Evolutionary conservation across 1,140 invertebrate genomes (phyloP).

Genomic region (Bathynomus jamesi): DNA sequence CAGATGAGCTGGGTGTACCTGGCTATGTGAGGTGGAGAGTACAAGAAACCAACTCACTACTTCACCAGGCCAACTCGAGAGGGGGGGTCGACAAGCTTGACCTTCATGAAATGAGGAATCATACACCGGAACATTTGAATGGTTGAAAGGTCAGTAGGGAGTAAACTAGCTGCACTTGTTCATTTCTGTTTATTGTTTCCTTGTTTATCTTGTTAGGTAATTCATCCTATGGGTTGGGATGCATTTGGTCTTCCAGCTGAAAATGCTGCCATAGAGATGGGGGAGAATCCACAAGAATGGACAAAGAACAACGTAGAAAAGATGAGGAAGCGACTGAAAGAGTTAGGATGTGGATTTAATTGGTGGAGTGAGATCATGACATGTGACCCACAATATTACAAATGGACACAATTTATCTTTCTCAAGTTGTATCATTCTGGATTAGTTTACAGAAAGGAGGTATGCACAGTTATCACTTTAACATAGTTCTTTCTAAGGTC

Average conservation of each 20-base stretch:
- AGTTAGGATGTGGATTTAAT: constrained; percentile 82
- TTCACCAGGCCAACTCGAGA: too few relatives aligned
- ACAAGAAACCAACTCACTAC: too few relatives aligned
- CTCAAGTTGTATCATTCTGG: constrained; percentile 76
- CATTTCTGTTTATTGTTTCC: background rate
- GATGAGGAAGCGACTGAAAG: constrained; percentile 80
- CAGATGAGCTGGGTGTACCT: too few relatives aligned
- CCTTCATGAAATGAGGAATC: too few relatives aligned
- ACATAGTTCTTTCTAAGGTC: too few relatives aligned
- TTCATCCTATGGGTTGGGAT: constrained; percentile 99
- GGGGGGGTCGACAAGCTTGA: too few relatives aligned
- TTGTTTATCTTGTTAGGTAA: too few relatives aligned
- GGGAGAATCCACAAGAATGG: constrained; percentile 72
- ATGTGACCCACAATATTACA: constrained; percentile 68
- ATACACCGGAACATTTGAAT: too few relatives aligned
- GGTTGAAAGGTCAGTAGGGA: too few relatives aligned
- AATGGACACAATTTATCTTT: constrained; percentile 94
- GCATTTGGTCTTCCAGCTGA: constrained; percentile 98
- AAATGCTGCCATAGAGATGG: constrained; percentile 88
- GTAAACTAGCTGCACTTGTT: too few relatives aligned
- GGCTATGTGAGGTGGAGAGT: too few relatives aligned
- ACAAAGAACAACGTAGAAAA: constrained; percentile 77
- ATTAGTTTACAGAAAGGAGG: constrained; percentile 77
- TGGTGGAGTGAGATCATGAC: constrained; percentile 82
- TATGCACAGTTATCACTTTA: too few relatives aligned